These are phyloP conservation scores for Himalopsyche anomala DNA, from an alignment of 2,888 invertebrate species.

Conservation along the genomic window DNA sequence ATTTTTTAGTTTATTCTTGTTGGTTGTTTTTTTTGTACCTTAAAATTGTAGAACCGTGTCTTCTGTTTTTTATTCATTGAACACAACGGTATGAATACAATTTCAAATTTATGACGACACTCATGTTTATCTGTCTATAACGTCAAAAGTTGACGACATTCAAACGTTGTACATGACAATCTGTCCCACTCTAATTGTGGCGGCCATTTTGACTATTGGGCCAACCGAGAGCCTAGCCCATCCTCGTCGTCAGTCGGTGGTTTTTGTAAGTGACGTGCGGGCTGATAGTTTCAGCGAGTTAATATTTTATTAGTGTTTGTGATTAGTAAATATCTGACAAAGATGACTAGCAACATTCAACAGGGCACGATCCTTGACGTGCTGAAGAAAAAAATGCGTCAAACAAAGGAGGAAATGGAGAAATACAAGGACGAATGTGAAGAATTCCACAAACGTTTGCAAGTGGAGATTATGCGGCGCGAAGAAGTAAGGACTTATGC, in stretches of 20 bases:
- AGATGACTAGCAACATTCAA: conserved; percentile 92
- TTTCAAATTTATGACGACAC: background rate
- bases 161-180: conserved; percentile 53
- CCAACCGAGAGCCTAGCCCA: conserved; percentile 63
- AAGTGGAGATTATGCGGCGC: conserved; percentile 96
- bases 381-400: conserved; percentile 99
- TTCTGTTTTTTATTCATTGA: no score
- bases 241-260: conserved; percentile 60
- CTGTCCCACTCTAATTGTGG: conserved; percentile 54
- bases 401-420: conserved; percentile 99
- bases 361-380: conserved; percentile 97
- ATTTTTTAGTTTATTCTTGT: no score
- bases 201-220: conserved; percentile 64
- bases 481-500: conserved; percentile 89
- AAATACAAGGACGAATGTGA: conserved; percentile 98
- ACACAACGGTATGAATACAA: no score
- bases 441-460: conserved; percentile 95
- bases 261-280: conserved; percentile 62
- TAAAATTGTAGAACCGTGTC: no score
- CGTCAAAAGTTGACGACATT: conserved; percentile 44
- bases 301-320: conserved; percentile 59
- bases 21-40: no score
- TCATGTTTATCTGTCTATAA: conserved; percentile 3
- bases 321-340: conserved; percentile 66
- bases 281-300: conserved; percentile 52